Percentiles rank a stretch among this genome's conserved stretches.
Conservation (phyloP, 2,888 invertebrate species). For the Trachelus troglodyta region DNA sequence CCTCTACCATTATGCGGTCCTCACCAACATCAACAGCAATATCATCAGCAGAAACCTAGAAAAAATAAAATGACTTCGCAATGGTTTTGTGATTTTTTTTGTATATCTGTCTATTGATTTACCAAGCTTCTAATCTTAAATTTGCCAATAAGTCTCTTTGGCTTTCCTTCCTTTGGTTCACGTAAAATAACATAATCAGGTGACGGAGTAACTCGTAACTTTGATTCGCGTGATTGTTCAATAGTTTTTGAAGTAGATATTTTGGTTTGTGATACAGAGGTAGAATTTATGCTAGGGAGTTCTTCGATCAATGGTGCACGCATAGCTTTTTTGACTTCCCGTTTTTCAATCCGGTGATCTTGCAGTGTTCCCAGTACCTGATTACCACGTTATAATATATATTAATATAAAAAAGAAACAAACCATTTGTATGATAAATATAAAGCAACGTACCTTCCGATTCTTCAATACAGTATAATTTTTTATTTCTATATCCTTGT, state of each 20-base stretch:
- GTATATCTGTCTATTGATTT: conserved; percentile 23
- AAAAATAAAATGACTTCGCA: conserved; percentile 29
- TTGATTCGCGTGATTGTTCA: not conserved
- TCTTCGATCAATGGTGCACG: conserved; percentile 73
- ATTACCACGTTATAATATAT: not conserved
- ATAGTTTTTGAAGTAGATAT: conserved; percentile 24
- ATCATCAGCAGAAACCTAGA: conserved; percentile 73
- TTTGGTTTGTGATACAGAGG: conserved; percentile 11
- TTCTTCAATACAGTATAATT: conserved; percentile 78
- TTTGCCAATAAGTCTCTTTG: conserved; percentile 71
- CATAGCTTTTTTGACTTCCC: conserved; percentile 70
- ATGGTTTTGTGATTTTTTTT: conserved; percentile 11
- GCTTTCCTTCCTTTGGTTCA: conserved; percentile 70
- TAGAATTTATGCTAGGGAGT: conserved; percentile 56
- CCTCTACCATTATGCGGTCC: conserved; percentile 79
- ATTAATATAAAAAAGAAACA: conserved; percentile 6
- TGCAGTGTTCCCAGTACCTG: conserved; percentile 78
- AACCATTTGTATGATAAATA: not conserved
- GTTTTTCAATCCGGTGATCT: conserved; percentile 79
- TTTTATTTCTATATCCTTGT: conserved; percentile 75
- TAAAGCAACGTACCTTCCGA: conserved; percentile 68
- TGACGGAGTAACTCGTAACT: not conserved
- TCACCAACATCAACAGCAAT: conserved; percentile 78
- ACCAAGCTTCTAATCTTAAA: conserved; percentile 73
- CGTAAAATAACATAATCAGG: conserved; percentile 48